Evolutionary conservation across 2,113 vertebrate genomes (phyloP).

Genomic region (Morone saxatilis): DNA sequence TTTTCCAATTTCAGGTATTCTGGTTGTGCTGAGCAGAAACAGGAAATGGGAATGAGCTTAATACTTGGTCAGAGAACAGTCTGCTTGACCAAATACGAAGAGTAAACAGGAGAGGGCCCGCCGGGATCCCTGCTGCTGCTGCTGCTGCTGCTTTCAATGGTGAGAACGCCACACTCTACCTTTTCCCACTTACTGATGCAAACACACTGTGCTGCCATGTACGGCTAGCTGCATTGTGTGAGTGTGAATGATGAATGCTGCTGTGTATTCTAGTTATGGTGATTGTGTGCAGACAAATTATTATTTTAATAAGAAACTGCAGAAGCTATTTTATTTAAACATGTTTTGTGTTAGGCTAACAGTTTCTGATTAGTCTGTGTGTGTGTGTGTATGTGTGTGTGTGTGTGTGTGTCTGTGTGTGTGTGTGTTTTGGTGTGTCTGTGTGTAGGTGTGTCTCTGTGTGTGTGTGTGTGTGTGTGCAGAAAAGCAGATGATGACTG

Average conservation of each 20-base stretch:
- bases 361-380: not conserved
- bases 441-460: not conserved
- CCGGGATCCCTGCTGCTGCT: constrained; percentile 45
- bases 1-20: constrained; percentile 5
- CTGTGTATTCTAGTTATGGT: not conserved
- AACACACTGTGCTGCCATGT: constrained; percentile 5
- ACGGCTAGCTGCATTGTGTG: constrained; percentile 1
- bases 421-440: not conserved
- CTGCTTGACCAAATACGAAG: constrained; percentile 32
- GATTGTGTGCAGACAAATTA: not conserved
- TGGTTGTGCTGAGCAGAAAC: constrained; percentile 4
- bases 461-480: not conserved
- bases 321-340: not conserved
- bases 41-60: constrained; percentile 19
- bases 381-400: constrained; percentile 7
- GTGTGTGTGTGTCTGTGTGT: not conserved
- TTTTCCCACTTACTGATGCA: constrained; percentile 63
- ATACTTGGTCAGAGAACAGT: constrained; percentile 1
- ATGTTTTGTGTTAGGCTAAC: not conserved
- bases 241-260: not conserved
- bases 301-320: not conserved
- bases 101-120: constrained; percentile 28
- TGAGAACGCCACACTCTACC: constrained; percentile 55
- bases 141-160: constrained; percentile 53
- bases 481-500: constrained; percentile 22